Evolutionary conservation across 2,888 invertebrate genomes (phyloP), one percentile per base, ranked within the genome.

Genomic region (Amphipoea lucens): DNA sequence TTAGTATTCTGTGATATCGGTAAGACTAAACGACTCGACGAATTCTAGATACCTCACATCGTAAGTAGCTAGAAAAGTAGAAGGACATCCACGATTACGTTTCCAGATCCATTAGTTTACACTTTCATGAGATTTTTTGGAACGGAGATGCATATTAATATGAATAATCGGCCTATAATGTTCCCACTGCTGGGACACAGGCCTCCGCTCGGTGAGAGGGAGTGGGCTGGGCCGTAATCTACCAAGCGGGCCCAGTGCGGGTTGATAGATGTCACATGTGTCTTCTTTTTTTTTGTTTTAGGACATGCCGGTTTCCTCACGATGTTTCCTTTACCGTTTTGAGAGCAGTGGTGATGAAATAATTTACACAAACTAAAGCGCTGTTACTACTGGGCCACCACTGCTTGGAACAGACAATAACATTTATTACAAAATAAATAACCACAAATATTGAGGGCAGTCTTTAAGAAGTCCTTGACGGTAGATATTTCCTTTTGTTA

Each of bases 401-500:
- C 2, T 23, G 9, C 9, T 57, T 57, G 57, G 57, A 23, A 23
- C 23, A 57, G 1, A 57, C 4, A 57, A 57, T 23, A 57, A 23
- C 9, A 23, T 57, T 57, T 23, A 9, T 57, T 23, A n/a, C 12
- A 74, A 40, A n/a, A 36, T 0, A 68, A 65, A 6, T 40, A 65
- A 20, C 0, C n/a, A 48, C 2, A 23, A 40, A 40, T 42, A 45
- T 9, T 4, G 12, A 65, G 29, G 51, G 17, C 65, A 29, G n/a
- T 60, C 14, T 40, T n/a, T 62, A 51, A 51, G 40, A 57, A 73
- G 60, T 14, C 51, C 6, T 48, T 48, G n/a, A n/a, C 36, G 20
- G 11, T 67, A 42, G 57, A n/a, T 42, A 76, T 29, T 60, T 40
- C 42, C 14, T 51, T 65, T 78, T 54, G n/a, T 67, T 76, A 57